Conservation (phyloP, 2,888 invertebrate species). For the Tetramorium bicarinatum region DNA sequence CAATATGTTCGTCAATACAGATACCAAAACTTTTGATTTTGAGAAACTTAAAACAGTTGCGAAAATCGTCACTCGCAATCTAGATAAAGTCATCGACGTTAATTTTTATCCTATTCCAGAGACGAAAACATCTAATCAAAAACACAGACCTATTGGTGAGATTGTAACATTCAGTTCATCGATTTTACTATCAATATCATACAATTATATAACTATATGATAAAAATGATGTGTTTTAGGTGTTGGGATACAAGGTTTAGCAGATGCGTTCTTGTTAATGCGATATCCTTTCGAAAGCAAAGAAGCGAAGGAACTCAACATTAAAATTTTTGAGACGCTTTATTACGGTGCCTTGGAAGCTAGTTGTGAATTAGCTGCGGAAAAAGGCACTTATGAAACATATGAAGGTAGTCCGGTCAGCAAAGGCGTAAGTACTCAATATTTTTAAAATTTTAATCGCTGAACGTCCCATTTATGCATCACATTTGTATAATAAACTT, state of each 20-base stretch:
- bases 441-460: constrained; percentile 9
- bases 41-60: constrained; percentile 94
- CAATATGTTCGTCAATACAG: constrained; percentile 95
- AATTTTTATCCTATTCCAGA: constrained; percentile 98
- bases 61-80: constrained; percentile 95
- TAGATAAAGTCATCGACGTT: constrained; percentile 98
- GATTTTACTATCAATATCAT: background rate
- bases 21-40: constrained; percentile 95
- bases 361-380: constrained; percentile 96
- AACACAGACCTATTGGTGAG: constrained; percentile 93
- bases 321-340: constrained; percentile 98
- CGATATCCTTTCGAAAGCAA: constrained; percentile 96
- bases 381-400: constrained; percentile 95
- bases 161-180: constrained; percentile 8
- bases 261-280: constrained; percentile 98
- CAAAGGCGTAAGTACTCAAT: constrained; percentile 90
- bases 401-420: constrained; percentile 97
- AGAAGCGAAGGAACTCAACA: constrained; percentile 94
- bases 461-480: background rate
- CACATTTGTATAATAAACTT: background rate
- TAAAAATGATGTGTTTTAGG: constrained; percentile 83
- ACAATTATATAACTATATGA: background rate
- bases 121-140: constrained; percentile 94
- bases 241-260: constrained; percentile 98
- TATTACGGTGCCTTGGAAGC: constrained; percentile 99